These are phyloP conservation scores for Nysson spinosus DNA, from an alignment of 2,888 invertebrate genomes.

Conservation along the genomic window DNA sequence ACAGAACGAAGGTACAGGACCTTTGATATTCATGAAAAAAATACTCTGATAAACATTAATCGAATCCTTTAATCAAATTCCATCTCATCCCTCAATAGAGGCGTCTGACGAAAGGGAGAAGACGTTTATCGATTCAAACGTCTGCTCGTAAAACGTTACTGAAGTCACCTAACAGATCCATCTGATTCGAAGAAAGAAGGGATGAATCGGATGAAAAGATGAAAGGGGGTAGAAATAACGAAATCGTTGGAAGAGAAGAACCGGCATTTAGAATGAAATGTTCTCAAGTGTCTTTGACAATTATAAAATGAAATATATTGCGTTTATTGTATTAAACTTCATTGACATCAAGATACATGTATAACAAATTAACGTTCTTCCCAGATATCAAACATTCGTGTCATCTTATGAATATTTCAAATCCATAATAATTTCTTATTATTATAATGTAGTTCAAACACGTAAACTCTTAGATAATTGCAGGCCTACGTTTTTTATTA, in stretches of 20 bases:
- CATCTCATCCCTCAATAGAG: conserved; percentile 52
- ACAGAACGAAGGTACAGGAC: conserved; percentile 7
- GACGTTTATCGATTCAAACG: conserved; percentile 67
- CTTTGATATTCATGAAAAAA: conserved; percentile 62
- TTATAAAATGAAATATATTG: conserved; percentile 3
- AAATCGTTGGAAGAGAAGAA: conserved; percentile 17
- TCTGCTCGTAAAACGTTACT: conserved; percentile 52
- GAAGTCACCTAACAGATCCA: conserved; percentile 55
- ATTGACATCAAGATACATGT: too few relatives aligned
- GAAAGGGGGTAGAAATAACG: conserved; percentile 31
- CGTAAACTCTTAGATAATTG: neutral
- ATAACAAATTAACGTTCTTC: too few relatives aligned
- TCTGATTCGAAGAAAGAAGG: conserved; percentile 50
- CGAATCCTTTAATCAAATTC: conserved; percentile 68
- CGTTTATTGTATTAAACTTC: too few relatives aligned
- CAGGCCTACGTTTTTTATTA: neutral
- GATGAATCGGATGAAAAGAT: conserved; percentile 45
- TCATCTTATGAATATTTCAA: too few relatives aligned
- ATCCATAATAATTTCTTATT: too few relatives aligned
- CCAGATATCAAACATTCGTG: too few relatives aligned
- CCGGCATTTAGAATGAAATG: conserved; percentile 31
- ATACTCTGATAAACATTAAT: conserved; percentile 66
- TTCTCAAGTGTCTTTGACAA: conserved; percentile 16
- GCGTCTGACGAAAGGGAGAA: conserved; percentile 39
- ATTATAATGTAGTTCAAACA: neutral